Base-by-base conservation (phyloP, 2,797 vertebrate species). In the Megaceryle alcyon region DNA sequence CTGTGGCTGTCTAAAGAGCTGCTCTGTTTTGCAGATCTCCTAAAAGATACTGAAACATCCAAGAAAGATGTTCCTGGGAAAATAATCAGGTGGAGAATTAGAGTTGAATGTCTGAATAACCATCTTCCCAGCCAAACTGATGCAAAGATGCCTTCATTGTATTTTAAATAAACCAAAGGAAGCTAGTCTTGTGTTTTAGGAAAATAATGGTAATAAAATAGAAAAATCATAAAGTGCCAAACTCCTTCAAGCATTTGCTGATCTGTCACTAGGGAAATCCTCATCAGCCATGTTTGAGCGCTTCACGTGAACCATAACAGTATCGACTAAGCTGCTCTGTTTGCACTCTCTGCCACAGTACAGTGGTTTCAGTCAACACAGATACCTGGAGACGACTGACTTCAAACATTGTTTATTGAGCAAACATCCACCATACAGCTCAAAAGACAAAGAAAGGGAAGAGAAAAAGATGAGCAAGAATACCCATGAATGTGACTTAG, bases 351-450 rank as follows among this genome's bases (percentile, higher is more conserved):
- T 90, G 91, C 94, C 88, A 96, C 94, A 95, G 86, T 80, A 94
- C 94, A 87, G 92, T 88, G 96, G 56, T 63, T 96, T 96, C 82
- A 44, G 95, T 96, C 97, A 97, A 93, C 95, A 96, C 22, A 84
- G 78, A 65, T 92, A 97, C 89, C 95, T 97, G 93, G 85, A 97
- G 91, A 85, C 29, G 0, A 66, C 72, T 1, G 86, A 70, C 94
- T 94, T 94, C 94, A 90, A 96, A 94, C 85, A 61, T 0, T 94
- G 92, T 89, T 94, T 94, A 92, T 80, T 90, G 61, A 92, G 88
- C 94, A 96, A 97, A 96, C 71, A 95, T 39, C 68, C 71, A 90
- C 71, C 81, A 77, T 6, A 29, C 44, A 80, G 77, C 80, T 95
- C 94, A 61, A 61, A 92, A 88, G 71, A 85, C 79, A 93, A 80